Conservation (phyloP, 2,797 vertebrate genomes). For the Psittacula echo region DNA sequence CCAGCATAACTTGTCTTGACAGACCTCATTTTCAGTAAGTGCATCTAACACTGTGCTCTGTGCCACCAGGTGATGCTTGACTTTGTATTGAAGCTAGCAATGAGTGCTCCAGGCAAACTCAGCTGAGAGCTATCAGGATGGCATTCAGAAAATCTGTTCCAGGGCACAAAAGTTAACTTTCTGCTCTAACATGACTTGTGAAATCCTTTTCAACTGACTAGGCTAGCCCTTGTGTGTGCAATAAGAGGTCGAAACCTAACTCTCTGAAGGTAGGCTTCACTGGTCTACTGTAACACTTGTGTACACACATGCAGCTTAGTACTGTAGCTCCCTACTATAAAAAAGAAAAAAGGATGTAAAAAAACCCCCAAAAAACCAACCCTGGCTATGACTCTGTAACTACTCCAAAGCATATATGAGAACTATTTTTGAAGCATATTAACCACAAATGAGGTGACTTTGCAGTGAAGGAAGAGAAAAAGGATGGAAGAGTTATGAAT, state of each 20-base stretch:
- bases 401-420: background rate
- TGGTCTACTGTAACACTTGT: accelerated
- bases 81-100: background rate
- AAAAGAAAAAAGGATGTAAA: background rate
- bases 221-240: background rate
- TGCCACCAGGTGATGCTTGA: background rate
- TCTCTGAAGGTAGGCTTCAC: background rate
- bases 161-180: background rate
- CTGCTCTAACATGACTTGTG: background rate
- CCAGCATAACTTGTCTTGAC: background rate
- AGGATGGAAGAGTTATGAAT: background rate
- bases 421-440: background rate
- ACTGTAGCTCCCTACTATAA: background rate
- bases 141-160: background rate
- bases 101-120: background rate
- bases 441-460: background rate
- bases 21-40: background rate
- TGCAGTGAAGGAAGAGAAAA: background rate
- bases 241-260: background rate
- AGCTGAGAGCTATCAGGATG: background rate
- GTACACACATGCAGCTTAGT: background rate
- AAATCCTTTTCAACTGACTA: background rate
- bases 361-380: background rate
- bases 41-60: background rate
- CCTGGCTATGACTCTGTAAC: background rate